phyloP scores from a whole-genome alignment of 2,113 vertebrate species.

The Calypte anna region DNA sequence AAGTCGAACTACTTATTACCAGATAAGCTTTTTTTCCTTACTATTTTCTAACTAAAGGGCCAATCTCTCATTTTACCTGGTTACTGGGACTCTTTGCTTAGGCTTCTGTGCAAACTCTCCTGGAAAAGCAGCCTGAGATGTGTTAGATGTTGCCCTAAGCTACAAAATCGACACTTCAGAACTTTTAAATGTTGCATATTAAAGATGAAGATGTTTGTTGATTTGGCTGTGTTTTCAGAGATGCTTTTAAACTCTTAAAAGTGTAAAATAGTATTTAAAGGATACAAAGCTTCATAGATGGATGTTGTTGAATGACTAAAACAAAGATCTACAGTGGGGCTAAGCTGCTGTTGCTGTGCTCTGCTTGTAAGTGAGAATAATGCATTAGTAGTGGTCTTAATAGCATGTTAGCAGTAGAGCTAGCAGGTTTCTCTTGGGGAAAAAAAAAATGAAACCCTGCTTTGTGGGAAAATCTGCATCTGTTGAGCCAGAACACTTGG shows the following conservation, averaged over 20 bases:
- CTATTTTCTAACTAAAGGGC: neutral
- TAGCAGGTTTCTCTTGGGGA: neutral
- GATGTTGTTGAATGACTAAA: neutral
- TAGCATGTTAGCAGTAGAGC: neutral
- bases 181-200: neutral
- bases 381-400: constrained; percentile 37
- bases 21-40: neutral
- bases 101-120: neutral
- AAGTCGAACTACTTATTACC: neutral
- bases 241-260: neutral
- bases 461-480: constrained; percentile 20
- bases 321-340: neutral
- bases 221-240: neutral
- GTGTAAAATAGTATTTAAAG: neutral
- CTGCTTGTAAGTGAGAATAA: constrained; percentile 22
- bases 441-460: neutral
- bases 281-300: neutral
- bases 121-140: neutral
- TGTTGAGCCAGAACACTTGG: neutral
- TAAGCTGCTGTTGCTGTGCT: constrained; percentile 5
- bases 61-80: neutral
- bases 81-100: neutral
- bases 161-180: neutral
- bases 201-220: neutral
- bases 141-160: neutral